Conservation (phyloP, 2,797 vertebrate species). For the Danionella dracula region DNA sequence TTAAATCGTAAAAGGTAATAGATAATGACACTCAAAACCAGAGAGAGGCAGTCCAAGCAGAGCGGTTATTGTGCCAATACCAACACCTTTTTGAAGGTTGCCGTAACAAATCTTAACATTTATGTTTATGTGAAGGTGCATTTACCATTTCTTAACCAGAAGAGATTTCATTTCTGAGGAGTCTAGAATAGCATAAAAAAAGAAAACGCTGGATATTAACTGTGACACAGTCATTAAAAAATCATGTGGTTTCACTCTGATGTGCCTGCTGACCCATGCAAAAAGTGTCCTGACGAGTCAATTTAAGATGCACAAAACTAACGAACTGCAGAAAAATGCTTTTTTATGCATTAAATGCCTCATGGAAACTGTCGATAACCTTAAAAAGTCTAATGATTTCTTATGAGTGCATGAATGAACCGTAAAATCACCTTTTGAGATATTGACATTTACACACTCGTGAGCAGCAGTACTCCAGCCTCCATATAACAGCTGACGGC, state of each 20-base stretch:
- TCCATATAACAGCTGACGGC: conserved; percentile 56
- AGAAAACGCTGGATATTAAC: conserved; percentile 37
- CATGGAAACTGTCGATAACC: conserved; percentile 65
- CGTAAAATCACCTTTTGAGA: conserved; percentile 72
- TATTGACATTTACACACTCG: conserved; percentile 77
- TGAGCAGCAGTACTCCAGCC: conserved; percentile 62
- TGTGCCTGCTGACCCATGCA: conserved; percentile 63
- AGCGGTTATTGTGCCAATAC: conserved; percentile 31
- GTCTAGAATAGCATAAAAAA: conserved; percentile 40
- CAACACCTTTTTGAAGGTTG: conserved; percentile 40
- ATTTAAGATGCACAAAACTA: conserved; percentile 73
- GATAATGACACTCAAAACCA: conserved; percentile 49
- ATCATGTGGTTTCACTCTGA: conserved; percentile 23
- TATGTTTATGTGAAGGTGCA: conserved; percentile 9
- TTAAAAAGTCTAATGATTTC: conserved; percentile 74
- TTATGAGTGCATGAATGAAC: conserved; percentile 74
- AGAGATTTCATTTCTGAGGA: conserved; percentile 43
- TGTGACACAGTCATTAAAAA: conserved; percentile 26
- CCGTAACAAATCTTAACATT: neutral
- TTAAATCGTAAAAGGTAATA: conserved; percentile 48
- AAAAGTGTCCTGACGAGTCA: conserved; percentile 65
- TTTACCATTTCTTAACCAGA: conserved; percentile 29
- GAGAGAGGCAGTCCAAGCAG: conserved; percentile 33
- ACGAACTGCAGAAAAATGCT: conserved; percentile 66
- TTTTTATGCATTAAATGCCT: conserved; percentile 67